phyloP scores from a whole-genome alignment of 2,888 invertebrate genomes.

The Bombylius discolor region DNA sequence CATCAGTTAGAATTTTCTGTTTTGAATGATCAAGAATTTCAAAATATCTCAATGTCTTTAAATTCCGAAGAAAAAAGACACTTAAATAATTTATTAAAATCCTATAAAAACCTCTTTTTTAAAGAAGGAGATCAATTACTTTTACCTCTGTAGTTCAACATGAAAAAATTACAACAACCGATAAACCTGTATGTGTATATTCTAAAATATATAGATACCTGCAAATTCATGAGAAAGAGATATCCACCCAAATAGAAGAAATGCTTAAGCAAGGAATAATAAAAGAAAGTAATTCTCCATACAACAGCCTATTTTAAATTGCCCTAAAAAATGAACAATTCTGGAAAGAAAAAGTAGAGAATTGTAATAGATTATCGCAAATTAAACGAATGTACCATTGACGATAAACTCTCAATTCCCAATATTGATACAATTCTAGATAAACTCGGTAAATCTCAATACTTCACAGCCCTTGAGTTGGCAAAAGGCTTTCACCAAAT shows the following conservation, averaged over 20 bases:
- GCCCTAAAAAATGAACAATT: slow-evolving; percentile 9
- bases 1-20: no score
- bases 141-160: not conserved
- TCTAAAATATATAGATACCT: slow-evolving; percentile 8
- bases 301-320: not conserved
- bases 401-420: slow-evolving; percentile 14
- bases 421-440: slow-evolving; percentile 13
- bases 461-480: slow-evolving; percentile 9
- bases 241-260: slow-evolving; percentile 17
- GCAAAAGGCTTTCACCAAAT: slow-evolving; percentile 11
- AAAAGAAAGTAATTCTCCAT: slow-evolving; percentile 4
- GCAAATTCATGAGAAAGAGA: slow-evolving; percentile 7
- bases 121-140: not conserved
- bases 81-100: not conserved
- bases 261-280: slow-evolving; percentile 15
- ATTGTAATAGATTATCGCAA: slow-evolving; percentile 7
- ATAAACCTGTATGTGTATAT: not conserved
- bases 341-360: slow-evolving; percentile 11
- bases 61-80: not conserved
- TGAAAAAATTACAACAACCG: not conserved
- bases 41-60: not conserved
- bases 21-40: not conserved
- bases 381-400: slow-evolving; percentile 12
- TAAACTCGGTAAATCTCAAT: slow-evolving; percentile 12
- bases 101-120: no score